Evolutionary conservation across 1,140 invertebrate species (phyloP), one percentile per base, ranked within the genome.

Genomic region (Cheumatopsyche charites): DNA sequence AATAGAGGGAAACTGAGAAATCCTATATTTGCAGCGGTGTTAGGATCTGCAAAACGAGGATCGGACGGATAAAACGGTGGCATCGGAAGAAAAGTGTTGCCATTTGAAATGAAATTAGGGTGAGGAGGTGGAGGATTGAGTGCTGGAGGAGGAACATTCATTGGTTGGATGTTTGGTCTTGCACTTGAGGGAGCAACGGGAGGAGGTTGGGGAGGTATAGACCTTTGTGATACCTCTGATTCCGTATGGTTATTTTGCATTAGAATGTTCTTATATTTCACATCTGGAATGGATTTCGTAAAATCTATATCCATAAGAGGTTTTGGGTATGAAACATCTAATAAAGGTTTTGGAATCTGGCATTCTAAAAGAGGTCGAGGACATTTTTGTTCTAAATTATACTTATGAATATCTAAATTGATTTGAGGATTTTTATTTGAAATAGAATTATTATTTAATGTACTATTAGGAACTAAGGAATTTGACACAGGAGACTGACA

Each of bases 401-500:
- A 58, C 25, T 58, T 55, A 11, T 55, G 41, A 65, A 13, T 45
- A 47, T 66, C 63, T 21, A 36, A 17, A 21, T 25, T 42, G 3
- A 15, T 26, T 66, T 47, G 41, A 47, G 63, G 6, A 63, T 15
- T 63, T 63, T 63, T 26, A 26, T 12, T 58, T 12, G 12, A 4
- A 58, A 25, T 58, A 13, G 55, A 13, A 26, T 25, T 58, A 58
- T 23, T 58, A 58, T 25, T 58, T 12, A n/a, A 1, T 12, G 7
- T 42, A 29, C 42, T 23, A 42, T 42, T 63, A 12, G 43, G 21
- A 15, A 29, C 15, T 52, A 78, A 77, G 74, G 72, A 74, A 49
- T 61, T 58, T 25, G 21, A 58, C 21, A 58, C 45, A 12, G 78
- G 75, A 47, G 79, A 78, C 15, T 75, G 77, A 13, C 75, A 58